A percentile compares a stretch with the other conserved stretches of the same genome.
These are phyloP conservation scores for Mustela nigripes DNA, from an alignment of 2,113 vertebrate species.

Conservation along the genomic window DNA sequence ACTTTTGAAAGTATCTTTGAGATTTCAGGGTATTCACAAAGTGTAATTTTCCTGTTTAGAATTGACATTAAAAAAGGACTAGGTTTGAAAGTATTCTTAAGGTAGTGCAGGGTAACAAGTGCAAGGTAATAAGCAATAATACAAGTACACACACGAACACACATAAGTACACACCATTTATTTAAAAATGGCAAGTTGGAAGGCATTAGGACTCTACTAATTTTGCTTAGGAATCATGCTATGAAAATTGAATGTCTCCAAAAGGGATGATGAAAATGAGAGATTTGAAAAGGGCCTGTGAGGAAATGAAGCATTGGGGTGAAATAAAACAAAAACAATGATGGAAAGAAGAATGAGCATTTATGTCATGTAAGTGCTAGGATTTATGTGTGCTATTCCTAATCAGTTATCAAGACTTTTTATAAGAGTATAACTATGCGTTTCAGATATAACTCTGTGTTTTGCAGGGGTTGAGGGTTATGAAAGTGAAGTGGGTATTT, in stretches of 20 bases:
- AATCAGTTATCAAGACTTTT: neutral
- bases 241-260: neutral
- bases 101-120: neutral
- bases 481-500: neutral
- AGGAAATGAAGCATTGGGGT: neutral
- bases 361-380: neutral
- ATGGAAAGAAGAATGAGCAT: neutral
- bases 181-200: neutral
- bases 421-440: neutral
- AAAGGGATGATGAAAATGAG: neutral
- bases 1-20: neutral
- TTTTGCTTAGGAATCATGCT: neutral
- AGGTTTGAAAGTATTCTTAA: neutral
- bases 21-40: neutral
- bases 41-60: neutral
- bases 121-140: neutral
- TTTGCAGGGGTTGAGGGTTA: neutral
- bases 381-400: neutral
- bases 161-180: neutral
- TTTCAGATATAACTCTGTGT: neutral
- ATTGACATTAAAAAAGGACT: neutral
- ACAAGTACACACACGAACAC: neutral
- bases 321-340: neutral
- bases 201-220: neutral
- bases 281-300: neutral